Conservation (phyloP, 1,140 invertebrate species). For the Drosophila hydei region DNA sequence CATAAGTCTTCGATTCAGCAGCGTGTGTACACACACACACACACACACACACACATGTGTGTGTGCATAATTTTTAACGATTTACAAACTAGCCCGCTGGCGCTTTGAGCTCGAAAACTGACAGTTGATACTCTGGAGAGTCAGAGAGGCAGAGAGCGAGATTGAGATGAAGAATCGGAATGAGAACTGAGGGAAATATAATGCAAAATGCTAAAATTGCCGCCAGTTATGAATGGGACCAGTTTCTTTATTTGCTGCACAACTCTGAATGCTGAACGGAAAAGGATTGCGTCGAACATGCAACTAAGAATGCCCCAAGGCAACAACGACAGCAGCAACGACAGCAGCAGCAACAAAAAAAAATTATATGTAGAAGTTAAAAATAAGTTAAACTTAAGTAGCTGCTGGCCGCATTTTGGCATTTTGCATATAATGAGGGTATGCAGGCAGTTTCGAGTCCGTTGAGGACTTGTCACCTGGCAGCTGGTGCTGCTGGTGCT, state of each 20-base stretch:
- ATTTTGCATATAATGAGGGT: conserved; percentile 82
- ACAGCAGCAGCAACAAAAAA: conserved; percentile 14
- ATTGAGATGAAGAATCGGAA: conserved; percentile 37
- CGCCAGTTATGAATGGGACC: conserved; percentile 79
- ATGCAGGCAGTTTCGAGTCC: conserved; percentile 23
- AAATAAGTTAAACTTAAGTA: conserved; percentile 81
- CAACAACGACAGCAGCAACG: conserved; percentile 14
- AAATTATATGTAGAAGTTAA: conserved; percentile 74
- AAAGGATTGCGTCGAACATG: conserved; percentile 80
- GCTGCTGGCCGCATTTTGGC: conserved; percentile 60
- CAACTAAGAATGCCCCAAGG: conserved; percentile 71
- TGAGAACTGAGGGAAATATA: conserved; percentile 59
- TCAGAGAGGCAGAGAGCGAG: conserved; percentile 11
- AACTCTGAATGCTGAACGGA: conserved; percentile 51
- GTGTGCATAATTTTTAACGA: conserved; percentile 81
- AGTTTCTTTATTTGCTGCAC: conserved; percentile 72
- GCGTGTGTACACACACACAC: conserved; percentile 3
- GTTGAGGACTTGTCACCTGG: conserved; percentile 70
- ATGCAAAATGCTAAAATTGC: conserved; percentile 78
- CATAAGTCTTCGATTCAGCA: conserved; percentile 32
- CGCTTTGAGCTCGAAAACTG: conserved; percentile 71
- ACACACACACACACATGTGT: conserved; percentile 30
- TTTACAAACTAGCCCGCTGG: conserved; percentile 78
- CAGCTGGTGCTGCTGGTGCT: conserved; percentile 22
- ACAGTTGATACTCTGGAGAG: conserved; percentile 69